A percentile compares a stretch with the other conserved stretches of the same genome.
phyloP scores from a whole-genome alignment of 2,888 invertebrate species.

The Limnephilus rhombicus region DNA sequence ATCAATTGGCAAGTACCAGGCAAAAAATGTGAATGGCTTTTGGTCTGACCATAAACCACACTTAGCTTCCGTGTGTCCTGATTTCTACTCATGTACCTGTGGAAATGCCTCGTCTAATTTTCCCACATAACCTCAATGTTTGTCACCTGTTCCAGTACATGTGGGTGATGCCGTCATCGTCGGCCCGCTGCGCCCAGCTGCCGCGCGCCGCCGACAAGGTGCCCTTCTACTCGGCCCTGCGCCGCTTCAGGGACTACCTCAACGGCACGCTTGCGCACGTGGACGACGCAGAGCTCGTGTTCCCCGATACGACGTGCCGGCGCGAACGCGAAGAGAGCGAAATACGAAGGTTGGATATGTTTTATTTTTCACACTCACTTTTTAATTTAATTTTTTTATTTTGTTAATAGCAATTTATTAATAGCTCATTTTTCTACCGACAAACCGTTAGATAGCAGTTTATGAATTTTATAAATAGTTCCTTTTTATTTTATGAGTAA shows the following conservation, averaged over 20 bases:
- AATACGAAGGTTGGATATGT: conserved; percentile 70
- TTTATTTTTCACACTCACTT: conserved; percentile 28
- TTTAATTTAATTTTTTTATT: background rate
- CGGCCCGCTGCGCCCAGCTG: conserved; percentile 96
- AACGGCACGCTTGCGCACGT: conserved; percentile 91
- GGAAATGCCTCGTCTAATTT: conserved; percentile 83
- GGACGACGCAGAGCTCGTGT: conserved; percentile 92
- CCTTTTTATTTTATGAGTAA: no score
- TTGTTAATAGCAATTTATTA: background rate
- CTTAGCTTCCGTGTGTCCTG: no score
- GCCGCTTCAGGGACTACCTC: conserved; percentile 96
- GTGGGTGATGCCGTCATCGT: conserved; percentile 99
- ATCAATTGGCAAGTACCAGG: no score
- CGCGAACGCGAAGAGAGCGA: conserved; percentile 78
- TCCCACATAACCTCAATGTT: conserved; percentile 76
- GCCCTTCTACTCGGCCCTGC: conserved; percentile 96
- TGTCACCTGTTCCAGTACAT: conserved; percentile 83
- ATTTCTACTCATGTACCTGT: conserved; percentile 82
- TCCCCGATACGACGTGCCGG: conserved; percentile 79
- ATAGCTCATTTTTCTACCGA: no score
- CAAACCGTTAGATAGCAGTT: no score
- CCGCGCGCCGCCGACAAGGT: conserved; percentile 99
- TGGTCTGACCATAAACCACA: no score
- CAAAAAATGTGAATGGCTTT: no score
- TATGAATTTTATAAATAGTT: no score